Conservation (phyloP, 2,113 vertebrate genomes). For the Nothocercus julius region DNA sequence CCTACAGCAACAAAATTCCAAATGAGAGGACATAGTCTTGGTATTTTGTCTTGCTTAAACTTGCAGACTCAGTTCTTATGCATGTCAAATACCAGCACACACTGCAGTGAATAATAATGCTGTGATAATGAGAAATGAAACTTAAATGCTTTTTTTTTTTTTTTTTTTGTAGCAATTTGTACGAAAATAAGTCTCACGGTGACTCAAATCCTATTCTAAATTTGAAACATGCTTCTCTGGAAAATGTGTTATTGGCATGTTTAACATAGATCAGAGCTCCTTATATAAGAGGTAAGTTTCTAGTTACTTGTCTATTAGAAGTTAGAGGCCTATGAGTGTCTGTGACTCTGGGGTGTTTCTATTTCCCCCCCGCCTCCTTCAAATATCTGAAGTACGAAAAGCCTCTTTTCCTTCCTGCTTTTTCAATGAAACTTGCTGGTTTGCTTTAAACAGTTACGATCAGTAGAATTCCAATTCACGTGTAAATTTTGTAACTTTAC, state of each 20-base stretch:
- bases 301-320: constrained; percentile 53
- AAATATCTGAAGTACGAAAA: not conserved
- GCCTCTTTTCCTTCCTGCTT: not conserved
- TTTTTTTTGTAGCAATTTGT: constrained; percentile 56
- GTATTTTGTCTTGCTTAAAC: constrained; percentile 2
- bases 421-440: constrained; percentile 32
- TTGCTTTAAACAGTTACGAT: constrained; percentile 60
- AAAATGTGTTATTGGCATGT: constrained; percentile 59
- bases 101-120: constrained; percentile 49
- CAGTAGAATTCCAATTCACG: not conserved
- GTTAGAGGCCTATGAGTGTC: not conserved
- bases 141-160: constrained; percentile 66
- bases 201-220: constrained; percentile 36
- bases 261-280: constrained; percentile 43
- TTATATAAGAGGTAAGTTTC: constrained; percentile 56
- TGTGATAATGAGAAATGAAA: constrained; percentile 70
- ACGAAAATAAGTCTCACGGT: constrained; percentile 53
- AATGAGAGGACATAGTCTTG: not conserved
- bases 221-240: constrained; percentile 58
- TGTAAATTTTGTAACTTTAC: not conserved
- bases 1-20: constrained; percentile 21
- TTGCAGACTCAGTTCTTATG: constrained; percentile 10
- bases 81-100: constrained; percentile 33
- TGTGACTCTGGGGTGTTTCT: not conserved
- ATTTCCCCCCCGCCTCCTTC: no score